These are phyloP conservation scores for Acanthococcus lagerstroemiae DNA, from an alignment of 2,888 invertebrate genomes.

Conservation along the genomic window DNA sequence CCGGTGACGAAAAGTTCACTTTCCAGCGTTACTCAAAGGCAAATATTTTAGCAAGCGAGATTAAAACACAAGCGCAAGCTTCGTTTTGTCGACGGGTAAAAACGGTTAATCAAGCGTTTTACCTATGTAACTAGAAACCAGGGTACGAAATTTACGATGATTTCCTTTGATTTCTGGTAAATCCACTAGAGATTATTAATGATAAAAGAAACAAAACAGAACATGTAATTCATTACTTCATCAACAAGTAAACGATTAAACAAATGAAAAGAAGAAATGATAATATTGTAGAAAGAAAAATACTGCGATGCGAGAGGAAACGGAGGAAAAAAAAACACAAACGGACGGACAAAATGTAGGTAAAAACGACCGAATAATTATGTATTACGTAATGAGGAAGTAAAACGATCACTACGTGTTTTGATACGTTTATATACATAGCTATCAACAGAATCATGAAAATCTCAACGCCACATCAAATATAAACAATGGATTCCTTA, in stretches of 20 bases:
- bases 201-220: conserved; percentile 22
- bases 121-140: conserved; percentile 99
- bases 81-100: conserved; percentile 3
- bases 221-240: conserved; percentile 9
- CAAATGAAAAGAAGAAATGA: not conserved
- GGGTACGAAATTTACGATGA: conserved; percentile 98
- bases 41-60: not conserved
- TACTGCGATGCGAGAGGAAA: not conserved
- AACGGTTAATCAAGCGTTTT: conserved; percentile 43
- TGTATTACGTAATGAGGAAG: not conserved
- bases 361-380: not conserved
- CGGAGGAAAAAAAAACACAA: not conserved
- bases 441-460: not conserved
- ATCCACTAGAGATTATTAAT: conserved; percentile 61
- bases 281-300: not conserved
- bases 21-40: not conserved
- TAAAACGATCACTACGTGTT: not conserved
- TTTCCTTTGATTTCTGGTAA: conserved; percentile 97
- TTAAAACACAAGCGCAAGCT: not conserved
- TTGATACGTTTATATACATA: not conserved
- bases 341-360: not conserved
- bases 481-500: too few relatives aligned
- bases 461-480: not conserved
- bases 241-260: not conserved
- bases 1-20: too few relatives aligned